These are phyloP conservation scores for Apostichopus parvimensis DNA, from an alignment of 35 echinoderm and acorn worm species.

Conservation along the genomic window DNA sequence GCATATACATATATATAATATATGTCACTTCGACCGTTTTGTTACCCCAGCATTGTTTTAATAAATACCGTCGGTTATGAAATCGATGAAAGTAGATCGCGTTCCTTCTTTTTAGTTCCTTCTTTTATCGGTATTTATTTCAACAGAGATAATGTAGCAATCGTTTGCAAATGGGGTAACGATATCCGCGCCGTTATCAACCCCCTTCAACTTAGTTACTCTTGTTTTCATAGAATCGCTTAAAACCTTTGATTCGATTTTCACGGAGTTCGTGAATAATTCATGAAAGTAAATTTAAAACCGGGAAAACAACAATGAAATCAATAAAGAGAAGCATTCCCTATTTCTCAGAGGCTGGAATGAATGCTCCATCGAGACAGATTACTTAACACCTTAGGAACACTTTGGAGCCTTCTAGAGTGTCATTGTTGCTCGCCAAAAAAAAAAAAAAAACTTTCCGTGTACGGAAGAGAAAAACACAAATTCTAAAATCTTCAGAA, in stretches of 20 bases:
- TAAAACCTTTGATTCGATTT: neutral
- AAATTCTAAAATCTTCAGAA: too few species aligned
- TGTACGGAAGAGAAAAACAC: neutral
- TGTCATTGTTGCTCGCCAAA: neutral
- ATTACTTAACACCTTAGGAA: conserved; percentile 11
- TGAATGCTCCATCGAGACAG: neutral
- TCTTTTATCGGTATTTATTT: neutral
- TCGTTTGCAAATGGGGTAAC: neutral
- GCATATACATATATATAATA: too few species aligned
- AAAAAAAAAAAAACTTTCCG: neutral
- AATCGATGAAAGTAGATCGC: neutral
- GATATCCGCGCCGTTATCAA: neutral
- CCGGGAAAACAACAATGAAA: conserved; percentile 19
- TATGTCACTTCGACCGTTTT: too few species aligned
- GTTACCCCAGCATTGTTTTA: too few species aligned
- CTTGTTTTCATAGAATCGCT: neutral
- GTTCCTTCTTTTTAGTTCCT: neutral
- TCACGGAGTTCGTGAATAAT: conserved; percentile 1
- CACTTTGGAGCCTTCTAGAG: neutral
- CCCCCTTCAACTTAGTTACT: neutral
- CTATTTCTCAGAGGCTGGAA: neutral
- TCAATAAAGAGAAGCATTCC: neutral
- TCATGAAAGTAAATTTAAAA: neutral
- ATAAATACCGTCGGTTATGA: neutral
- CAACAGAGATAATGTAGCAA: neutral